Conservation (phyloP, 1,140 invertebrate genomes). For the Ganaspis sp. region DNA sequence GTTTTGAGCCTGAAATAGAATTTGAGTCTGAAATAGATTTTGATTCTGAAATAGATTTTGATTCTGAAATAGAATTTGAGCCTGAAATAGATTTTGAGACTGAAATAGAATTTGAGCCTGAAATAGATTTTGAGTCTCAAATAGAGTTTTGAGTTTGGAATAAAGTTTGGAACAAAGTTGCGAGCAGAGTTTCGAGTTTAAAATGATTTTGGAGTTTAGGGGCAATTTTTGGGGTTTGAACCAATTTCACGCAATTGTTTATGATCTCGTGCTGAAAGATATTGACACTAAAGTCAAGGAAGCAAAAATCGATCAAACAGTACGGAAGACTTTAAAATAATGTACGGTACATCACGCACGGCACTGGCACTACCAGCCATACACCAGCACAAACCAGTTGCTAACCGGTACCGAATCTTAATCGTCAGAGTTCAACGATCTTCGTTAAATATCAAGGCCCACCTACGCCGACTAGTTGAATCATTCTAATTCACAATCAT, state of each 20-base stretch:
- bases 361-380: conserved; percentile 46
- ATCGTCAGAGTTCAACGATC: conserved; percentile 16
- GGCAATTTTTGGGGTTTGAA: too few species aligned
- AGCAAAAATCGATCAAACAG: conserved; percentile 55
- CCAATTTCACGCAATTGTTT: background rate
- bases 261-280: background rate
- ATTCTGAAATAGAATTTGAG: too few species aligned
- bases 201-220: too few species aligned
- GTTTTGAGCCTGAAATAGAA: too few species aligned
- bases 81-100: too few species aligned
- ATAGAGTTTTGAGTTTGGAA: too few species aligned
- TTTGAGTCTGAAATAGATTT: too few species aligned
- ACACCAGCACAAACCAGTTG: conserved; percentile 52
- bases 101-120: too few species aligned
- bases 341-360: conserved; percentile 44
- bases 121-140: too few species aligned
- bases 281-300: background rate
- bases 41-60: too few species aligned
- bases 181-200: too few species aligned
- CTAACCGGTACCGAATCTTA: conserved; percentile 51
- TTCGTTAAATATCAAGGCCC: conserved; percentile 12
- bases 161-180: too few species aligned
- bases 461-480: background rate
- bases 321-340: conserved; percentile 27
- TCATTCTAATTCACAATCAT: conserved; percentile 10